A percentile compares a stretch with the other conserved stretches of the same genome.
phyloP scores from a whole-genome alignment of 2,797 vertebrate species.

The Sitta carolinensis region DNA sequence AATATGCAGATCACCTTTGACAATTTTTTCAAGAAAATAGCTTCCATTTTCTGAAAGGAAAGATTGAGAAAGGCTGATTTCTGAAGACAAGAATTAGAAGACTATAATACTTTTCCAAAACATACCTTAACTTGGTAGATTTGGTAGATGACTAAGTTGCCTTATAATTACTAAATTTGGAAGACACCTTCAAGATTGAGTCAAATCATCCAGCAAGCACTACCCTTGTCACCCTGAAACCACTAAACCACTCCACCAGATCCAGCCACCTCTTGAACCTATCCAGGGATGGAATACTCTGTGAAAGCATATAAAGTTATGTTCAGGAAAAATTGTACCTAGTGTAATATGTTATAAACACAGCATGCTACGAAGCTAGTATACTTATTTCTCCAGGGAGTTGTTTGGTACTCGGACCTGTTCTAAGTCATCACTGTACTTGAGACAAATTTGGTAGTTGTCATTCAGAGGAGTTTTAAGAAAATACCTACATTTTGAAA shows the following conservation, averaged over 20 bases:
- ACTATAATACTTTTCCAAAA: background rate
- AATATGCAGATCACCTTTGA: background rate
- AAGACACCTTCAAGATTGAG: background rate
- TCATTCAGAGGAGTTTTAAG: constrained; percentile 18
- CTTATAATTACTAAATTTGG: background rate
- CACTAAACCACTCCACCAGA: background rate
- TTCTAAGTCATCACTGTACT: background rate
- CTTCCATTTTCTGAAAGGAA: background rate
- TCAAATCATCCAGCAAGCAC: fast-evolving
- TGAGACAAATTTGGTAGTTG: constrained; percentile 34
- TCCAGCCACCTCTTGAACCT: background rate
- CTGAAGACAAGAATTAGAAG: background rate
- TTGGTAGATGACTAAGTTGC: background rate
- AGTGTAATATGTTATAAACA: background rate
- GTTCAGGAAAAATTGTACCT: background rate
- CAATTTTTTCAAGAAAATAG: background rate
- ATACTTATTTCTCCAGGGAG: background rate
- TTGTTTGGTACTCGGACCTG: background rate
- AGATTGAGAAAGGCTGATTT: background rate
- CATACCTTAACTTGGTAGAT: background rate
- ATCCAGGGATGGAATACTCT: background rate
- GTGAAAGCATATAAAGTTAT: background rate
- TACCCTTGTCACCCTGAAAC: background rate
- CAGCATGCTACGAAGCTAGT: background rate
- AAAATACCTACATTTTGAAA: constrained; percentile 22